Percentiles rank a stretch among this genome's conserved stretches.
Evolutionary conservation across 2,888 invertebrate species (phyloP).

Genomic region (Patella pellucida): DNA sequence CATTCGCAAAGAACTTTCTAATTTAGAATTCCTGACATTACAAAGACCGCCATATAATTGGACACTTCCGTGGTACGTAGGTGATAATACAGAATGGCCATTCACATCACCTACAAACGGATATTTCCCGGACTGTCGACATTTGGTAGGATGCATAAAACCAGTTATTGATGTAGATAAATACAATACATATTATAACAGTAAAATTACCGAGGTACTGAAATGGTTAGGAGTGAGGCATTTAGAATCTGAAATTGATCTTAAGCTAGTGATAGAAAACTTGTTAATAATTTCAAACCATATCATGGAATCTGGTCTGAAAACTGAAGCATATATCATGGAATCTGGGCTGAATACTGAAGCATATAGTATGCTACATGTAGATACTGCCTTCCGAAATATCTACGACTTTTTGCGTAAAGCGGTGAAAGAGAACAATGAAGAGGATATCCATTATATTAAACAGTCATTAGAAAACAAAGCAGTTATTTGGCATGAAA

Average conservation of each 20-base stretch:
- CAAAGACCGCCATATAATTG: background rate
- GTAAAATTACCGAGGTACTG: background rate
- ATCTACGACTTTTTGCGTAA: background rate
- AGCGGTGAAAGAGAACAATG: background rate
- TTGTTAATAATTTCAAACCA: background rate
- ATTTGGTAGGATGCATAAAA: background rate
- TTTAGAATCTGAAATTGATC: background rate
- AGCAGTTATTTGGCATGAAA: background rate
- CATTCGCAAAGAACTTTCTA: conserved; percentile 1
- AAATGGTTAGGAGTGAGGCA: background rate
- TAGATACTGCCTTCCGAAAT: background rate
- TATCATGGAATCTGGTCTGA: background rate
- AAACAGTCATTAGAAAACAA: background rate
- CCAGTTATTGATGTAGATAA: background rate
- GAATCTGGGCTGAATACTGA: background rate
- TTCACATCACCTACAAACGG: background rate
- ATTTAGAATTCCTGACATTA: conserved; percentile 24
- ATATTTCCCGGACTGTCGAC: background rate
- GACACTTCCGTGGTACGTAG: background rate
- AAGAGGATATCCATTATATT: background rate
- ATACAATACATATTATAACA: background rate
- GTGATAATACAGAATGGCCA: background rate
- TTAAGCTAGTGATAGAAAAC: background rate
- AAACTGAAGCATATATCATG: background rate
- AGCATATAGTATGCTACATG: background rate